Conservation (phyloP, 2,113 vertebrate genomes). For the Microtus oregoni region DNA sequence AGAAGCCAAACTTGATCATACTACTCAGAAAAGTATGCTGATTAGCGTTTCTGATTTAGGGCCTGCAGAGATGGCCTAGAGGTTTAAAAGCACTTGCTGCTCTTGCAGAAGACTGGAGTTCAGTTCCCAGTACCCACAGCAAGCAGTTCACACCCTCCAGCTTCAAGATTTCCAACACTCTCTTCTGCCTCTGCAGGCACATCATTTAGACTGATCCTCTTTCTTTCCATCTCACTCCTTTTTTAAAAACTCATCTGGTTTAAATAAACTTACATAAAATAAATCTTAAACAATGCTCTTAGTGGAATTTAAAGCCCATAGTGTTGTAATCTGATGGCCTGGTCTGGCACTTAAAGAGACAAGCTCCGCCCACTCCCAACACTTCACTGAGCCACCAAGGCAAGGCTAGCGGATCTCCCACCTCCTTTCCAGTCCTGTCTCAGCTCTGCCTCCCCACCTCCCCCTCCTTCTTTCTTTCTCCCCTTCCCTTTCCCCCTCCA, state of each 20-base stretch:
- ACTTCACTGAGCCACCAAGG: too few species aligned
- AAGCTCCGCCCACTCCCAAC: too few species aligned
- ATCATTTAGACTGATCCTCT: not conserved
- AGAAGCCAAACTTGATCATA: not conserved
- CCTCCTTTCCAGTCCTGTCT: too few species aligned
- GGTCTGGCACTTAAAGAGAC: too few species aligned
- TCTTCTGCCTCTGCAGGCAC: constrained; percentile 5
- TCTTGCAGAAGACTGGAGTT: not conserved
- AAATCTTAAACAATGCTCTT: not conserved
- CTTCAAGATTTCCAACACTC: not conserved
- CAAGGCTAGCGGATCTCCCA: too few species aligned
- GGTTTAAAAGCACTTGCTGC: too few species aligned
- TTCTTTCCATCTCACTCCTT: not conserved
- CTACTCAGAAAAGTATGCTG: not conserved
- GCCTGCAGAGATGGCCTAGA: not conserved
- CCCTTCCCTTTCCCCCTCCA: too few species aligned
- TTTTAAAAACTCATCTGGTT: not conserved
- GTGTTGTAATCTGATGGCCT: too few species aligned
- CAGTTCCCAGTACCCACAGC: not conserved
- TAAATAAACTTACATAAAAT: not conserved
- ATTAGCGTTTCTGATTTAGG: not conserved
- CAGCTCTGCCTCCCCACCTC: too few species aligned
- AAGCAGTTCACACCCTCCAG: not conserved
- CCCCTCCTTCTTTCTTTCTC: too few species aligned
- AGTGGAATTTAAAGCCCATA: not conserved